Percentiles rank a stretch among this genome's conserved stretches.
Conservation (phyloP, 2,888 invertebrate genomes). For the Euproctis similis region DNA sequence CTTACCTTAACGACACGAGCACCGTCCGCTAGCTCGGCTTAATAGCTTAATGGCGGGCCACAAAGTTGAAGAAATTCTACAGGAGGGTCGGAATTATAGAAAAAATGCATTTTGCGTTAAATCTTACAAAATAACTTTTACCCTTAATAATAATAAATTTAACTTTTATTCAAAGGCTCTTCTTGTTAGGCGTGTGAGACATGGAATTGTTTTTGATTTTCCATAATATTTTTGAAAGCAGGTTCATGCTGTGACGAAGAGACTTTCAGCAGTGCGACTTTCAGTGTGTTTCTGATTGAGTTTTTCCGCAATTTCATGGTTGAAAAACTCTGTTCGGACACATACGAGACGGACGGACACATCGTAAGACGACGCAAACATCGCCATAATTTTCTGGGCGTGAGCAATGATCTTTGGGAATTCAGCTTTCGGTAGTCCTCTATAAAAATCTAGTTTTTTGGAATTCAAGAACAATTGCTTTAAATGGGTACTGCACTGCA, state of each 20-base stretch:
- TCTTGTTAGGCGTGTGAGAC: not conserved
- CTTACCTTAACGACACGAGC: not conserved
- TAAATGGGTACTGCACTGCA: no score
- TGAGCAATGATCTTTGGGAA: not conserved
- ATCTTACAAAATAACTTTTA: no score
- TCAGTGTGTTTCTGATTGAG: not conserved
- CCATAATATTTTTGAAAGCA: slow-evolving; percentile 1
- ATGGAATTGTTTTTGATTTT: not conserved
- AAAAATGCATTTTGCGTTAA: not conserved
- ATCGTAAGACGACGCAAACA: not conserved
- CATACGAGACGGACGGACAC: no score
- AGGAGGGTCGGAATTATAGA: no score
- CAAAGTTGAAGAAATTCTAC: not conserved
- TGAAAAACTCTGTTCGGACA: not conserved
- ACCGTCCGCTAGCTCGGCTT: not conserved
- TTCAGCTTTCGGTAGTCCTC: not conserved
- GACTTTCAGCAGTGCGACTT: not conserved
- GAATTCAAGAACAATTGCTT: no score
- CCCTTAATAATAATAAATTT: no score
- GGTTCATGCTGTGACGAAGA: not conserved
- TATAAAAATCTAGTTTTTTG: not conserved
- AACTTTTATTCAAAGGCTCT: no score
- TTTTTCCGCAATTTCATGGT: not conserved
- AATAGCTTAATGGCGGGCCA: no score
- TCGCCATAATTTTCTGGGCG: not conserved